These are phyloP conservation scores for Xylocopa sonorina DNA, from an alignment of 1,140 invertebrate genomes.

Conservation along the genomic window DNA sequence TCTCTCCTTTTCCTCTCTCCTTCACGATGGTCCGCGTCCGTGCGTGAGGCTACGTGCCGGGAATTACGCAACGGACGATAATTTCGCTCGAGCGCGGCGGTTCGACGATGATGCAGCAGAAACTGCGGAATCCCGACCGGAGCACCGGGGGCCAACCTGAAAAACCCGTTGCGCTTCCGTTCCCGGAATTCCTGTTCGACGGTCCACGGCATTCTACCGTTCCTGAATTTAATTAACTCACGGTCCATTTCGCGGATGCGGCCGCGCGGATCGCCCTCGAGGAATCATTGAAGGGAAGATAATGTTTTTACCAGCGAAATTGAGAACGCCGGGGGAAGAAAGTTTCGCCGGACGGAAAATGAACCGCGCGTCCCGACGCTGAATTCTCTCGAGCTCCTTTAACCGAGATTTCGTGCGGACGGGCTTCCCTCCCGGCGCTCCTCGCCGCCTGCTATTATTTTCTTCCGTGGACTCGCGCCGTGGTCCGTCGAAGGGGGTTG, in stretches of 20 bases:
- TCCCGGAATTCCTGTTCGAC: conserved; percentile 39
- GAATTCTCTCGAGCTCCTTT: not conserved
- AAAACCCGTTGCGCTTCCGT: conserved; percentile 36
- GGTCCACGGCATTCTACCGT: conserved; percentile 32
- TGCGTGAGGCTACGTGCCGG: conserved; percentile 8
- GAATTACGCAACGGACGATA: conserved; percentile 32
- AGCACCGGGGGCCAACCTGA: conserved; percentile 6
- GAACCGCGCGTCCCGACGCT: not conserved
- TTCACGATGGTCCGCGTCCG: not conserved
- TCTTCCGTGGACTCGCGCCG: too few relatives aligned
- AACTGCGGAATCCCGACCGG: conserved; percentile 1
- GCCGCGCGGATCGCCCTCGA: conserved; percentile 26
- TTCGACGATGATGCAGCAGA: conserved; percentile 32
- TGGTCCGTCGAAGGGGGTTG: too few relatives aligned
- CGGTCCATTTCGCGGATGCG: conserved; percentile 38
- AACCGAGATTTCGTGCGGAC: not conserved
- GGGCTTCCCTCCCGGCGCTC: not conserved
- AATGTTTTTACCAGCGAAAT: conserved; percentile 37
- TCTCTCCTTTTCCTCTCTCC: conserved; percentile 2
- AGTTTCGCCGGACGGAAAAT: not conserved
- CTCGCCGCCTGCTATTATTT: not conserved
- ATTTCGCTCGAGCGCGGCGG: not conserved
- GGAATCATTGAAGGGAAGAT: conserved; percentile 37
- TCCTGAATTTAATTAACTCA: conserved; percentile 45
- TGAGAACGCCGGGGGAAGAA: conserved; percentile 6